Conservation (phyloP, 2,797 vertebrate species). For the Paramormyrops hopkinsi region DNA sequence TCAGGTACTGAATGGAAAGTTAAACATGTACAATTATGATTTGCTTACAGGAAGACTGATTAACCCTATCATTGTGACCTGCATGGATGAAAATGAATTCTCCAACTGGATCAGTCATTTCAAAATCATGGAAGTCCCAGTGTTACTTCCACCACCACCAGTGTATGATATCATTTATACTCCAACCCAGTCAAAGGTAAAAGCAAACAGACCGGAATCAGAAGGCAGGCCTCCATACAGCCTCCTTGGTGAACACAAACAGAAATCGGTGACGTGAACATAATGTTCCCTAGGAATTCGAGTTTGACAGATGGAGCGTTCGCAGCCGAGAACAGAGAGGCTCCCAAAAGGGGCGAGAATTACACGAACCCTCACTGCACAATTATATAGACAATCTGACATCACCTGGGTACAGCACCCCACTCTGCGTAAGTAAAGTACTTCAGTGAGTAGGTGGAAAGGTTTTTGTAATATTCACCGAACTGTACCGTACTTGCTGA, state of each 20-base stretch:
- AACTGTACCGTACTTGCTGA: not conserved
- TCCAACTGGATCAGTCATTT: slow-evolving; percentile 70
- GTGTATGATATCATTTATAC: slow-evolving; percentile 79
- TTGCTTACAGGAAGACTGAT: slow-evolving; percentile 64
- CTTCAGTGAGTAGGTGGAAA: not conserved
- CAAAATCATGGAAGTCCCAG: slow-evolving; percentile 63
- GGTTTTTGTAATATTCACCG: not conserved
- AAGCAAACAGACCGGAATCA: not conserved
- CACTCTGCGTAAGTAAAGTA: slow-evolving; percentile 69
- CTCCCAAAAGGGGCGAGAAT: slow-evolving; percentile 45
- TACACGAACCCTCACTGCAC: slow-evolving; percentile 54
- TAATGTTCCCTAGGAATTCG: slow-evolving; percentile 46
- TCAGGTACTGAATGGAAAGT: not conserved
- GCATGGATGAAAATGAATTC: slow-evolving; percentile 59
- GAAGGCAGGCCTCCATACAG: not conserved
- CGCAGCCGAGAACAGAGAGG: slow-evolving; percentile 30
- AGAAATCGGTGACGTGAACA: not conserved
- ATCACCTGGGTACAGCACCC: slow-evolving; percentile 66
- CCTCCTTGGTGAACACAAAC: not conserved
- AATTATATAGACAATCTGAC: slow-evolving; percentile 53
- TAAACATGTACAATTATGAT: slow-evolving; percentile 20
- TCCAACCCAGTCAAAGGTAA: slow-evolving; percentile 64
- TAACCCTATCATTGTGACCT: slow-evolving; percentile 72
- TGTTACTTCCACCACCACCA: slow-evolving; percentile 64
- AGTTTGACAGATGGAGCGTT: slow-evolving; percentile 59